Evolutionary conservation across 2,797 vertebrate genomes (phyloP), one percentile per base, ranked within the genome.

Genomic region (Lagocephalus sceleratus): DNA sequence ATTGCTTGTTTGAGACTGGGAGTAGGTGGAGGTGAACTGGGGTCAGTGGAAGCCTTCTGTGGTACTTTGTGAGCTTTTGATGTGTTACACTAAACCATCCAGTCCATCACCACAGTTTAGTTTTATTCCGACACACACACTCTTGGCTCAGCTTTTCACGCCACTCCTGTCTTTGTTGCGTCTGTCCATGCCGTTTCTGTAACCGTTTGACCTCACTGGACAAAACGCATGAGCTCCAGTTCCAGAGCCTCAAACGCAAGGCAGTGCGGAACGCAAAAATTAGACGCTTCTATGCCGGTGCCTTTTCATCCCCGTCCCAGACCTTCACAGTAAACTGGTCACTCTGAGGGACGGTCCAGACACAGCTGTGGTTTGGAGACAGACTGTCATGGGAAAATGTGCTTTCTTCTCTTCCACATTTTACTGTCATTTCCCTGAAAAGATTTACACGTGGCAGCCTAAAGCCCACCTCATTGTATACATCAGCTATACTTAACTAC

Each of bases 351-450:
- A 35, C 48, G 73, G 57, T 66, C 81, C 71, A 81, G 77, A 78
- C 69, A 50, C 69, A 66, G 64, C 58, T 72, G 63, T 82, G 69
- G 83, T 74, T 75, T 79, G 83, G 78, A 57, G 70, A 66, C 54
- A 20, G 61, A 64, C 23, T 75, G 66, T 85, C 84, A 81, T 89
- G 87, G 87, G 88, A 90, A 90, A 89, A 64, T 54, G 47, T 56
- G 54, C 63, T 60, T 47, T 77, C 44, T 38, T 63, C 46, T 50
- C 46, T 63, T 21, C 17, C 46, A 25, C 3, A 38, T 20, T 47
- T 17, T 38, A 57, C 22, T 10, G 4, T 16, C 35, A 54, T 45
- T 47, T 17, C 3, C 45, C 51, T 60, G 10, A 1, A 23, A 23
- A 51, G 22, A 17, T 22, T 9, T 23, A 51, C 1, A 81, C 54